Conservation (phyloP, 2,888 invertebrate genomes). For the Microplitis deprimator region DNA sequence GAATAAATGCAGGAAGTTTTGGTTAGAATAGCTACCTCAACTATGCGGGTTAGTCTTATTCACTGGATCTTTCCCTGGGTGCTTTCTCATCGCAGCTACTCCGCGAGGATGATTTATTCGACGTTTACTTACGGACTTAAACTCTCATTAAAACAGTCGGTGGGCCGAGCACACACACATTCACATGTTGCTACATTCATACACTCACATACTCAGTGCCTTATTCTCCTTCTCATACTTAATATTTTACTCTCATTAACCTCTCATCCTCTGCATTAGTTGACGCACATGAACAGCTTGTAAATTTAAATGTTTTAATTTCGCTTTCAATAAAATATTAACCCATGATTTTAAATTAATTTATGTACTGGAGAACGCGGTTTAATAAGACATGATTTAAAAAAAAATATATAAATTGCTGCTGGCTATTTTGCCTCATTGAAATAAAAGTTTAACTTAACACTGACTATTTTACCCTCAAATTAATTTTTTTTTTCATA, state of each 20-base stretch:
- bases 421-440: too few relatives aligned
- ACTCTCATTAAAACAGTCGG: conserved; percentile 69
- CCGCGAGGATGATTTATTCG: conserved; percentile 68
- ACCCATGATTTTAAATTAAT: too few relatives aligned
- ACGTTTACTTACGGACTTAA: conserved; percentile 68
- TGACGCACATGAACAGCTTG: too few relatives aligned
- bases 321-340: neutral
- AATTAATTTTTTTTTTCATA: too few relatives aligned
- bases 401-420: too few relatives aligned
- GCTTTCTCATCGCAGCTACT: conserved; percentile 40
- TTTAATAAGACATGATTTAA: too few relatives aligned
- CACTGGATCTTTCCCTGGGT: conserved; percentile 13
- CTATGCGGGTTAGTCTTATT: conserved; percentile 14
- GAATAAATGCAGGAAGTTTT: conserved; percentile 26
- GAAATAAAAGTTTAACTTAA: too few relatives aligned
- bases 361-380: too few relatives aligned
- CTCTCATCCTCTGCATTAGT: conserved; percentile 3
- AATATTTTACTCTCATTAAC: conserved; percentile 29
- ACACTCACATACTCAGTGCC: neutral
- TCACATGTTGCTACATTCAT: conserved; percentile 10
- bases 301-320: neutral
- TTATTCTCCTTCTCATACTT: conserved; percentile 8
- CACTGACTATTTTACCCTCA: too few relatives aligned
- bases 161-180: conserved; percentile 46
- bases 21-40: neutral